These are phyloP conservation scores for Bufo bufo DNA, from an alignment of 2,113 vertebrate genomes.

Conservation along the genomic window DNA sequence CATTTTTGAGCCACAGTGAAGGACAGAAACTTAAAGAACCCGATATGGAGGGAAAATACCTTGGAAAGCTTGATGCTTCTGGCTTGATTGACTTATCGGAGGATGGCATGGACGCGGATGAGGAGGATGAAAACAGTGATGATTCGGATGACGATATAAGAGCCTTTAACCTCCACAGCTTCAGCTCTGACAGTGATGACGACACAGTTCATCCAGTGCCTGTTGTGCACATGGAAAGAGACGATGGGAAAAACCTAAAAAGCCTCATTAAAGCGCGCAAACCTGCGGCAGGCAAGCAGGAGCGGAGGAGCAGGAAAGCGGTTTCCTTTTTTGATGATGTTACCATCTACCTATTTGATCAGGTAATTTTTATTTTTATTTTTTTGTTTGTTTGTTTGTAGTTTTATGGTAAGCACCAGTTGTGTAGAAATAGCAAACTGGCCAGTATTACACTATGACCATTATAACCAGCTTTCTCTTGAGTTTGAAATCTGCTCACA, in stretches of 20 bases:
- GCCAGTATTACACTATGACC: no score
- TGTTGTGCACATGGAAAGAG: constrained; percentile 80
- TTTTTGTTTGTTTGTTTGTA: no score
- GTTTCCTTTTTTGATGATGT: constrained; percentile 96
- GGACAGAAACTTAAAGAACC: constrained; percentile 87
- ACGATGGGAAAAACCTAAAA: constrained; percentile 78
- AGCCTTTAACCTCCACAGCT: constrained; percentile 84
- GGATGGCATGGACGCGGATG: constrained; percentile 82
- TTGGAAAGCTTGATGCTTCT: constrained; percentile 75
- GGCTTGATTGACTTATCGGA: constrained; percentile 74
- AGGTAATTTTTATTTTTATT: constrained; percentile 73
- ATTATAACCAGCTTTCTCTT: no score
- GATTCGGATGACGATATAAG: constrained; percentile 91
- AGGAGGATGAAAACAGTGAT: constrained; percentile 96
- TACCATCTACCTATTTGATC: constrained; percentile 96
- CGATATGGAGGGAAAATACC: constrained; percentile 89
- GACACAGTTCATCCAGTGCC: constrained; percentile 78
- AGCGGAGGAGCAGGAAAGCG: constrained; percentile 76
- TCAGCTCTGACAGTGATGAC: constrained; percentile 92
- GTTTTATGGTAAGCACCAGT: no score
- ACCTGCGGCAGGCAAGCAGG: constrained; percentile 14
- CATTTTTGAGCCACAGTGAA: constrained; percentile 74
- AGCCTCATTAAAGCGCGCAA: constrained; percentile 83
- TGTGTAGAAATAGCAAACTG: no score
- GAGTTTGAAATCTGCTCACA: no score